A percentile compares a stretch with the other conserved stretches of the same genome.
Evolutionary conservation across 2,113 vertebrate genomes (phyloP).

Genomic region (Loxodonta africana): DNA sequence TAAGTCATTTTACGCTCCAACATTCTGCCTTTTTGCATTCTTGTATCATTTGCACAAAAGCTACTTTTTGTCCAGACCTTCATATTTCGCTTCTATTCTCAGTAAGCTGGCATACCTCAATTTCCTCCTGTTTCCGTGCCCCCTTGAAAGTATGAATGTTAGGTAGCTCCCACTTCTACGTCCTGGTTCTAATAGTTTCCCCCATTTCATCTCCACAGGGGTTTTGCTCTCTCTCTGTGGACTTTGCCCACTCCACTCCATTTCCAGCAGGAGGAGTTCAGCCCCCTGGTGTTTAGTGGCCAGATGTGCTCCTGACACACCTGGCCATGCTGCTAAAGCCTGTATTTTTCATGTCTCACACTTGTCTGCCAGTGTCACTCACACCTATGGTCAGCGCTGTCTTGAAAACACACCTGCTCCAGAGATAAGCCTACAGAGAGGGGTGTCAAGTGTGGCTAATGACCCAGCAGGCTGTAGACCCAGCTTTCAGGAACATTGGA

Average conservation of each 20-base stretch:
- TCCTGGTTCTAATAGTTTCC: not conserved
- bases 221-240: not conserved
- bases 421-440: constrained; percentile 42
- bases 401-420: constrained; percentile 73
- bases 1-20: not conserved
- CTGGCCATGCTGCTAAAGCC: constrained; percentile 46
- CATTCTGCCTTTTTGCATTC: not conserved
- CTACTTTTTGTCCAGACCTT: not conserved
- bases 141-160: not conserved
- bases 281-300: constrained; percentile 10
- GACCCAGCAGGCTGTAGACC: not conserved
- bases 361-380: constrained; percentile 64
- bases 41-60: not conserved
- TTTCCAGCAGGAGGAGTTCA: constrained; percentile 23
- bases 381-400: constrained; percentile 5
- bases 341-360: constrained; percentile 73
- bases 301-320: constrained; percentile 57
- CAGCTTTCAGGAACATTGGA: not conserved
- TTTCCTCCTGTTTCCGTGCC: not conserved
- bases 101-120: not conserved
- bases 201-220: not conserved
- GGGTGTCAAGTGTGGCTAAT: constrained; percentile 48
- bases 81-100: not conserved
- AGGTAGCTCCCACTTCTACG: not conserved
- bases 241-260: not conserved